Percentiles rank a stretch among this genome's conserved stretches.
Evolutionary conservation across 2,888 invertebrate genomes (phyloP).

Genomic region (Epinotia bilunana): DNA sequence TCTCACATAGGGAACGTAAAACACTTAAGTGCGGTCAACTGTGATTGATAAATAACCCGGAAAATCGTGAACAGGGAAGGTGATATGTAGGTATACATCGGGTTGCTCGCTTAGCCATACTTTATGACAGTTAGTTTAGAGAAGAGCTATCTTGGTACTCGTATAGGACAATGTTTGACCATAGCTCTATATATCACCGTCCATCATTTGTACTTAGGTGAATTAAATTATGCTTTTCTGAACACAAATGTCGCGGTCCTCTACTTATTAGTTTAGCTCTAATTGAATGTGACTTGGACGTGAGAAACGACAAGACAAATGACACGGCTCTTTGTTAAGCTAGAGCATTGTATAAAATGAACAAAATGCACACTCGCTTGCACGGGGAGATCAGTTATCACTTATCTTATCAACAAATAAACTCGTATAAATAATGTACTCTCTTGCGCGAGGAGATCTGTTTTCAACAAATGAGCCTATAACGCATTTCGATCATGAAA

Average conservation of each 20-base stretch:
- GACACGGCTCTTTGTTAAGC: no score
- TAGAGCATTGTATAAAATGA: no score
- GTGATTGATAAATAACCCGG: conserved; percentile 48
- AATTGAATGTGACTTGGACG: no score
- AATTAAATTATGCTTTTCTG: neutral
- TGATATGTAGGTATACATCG: conserved; percentile 49
- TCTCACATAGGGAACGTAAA: conserved; percentile 38
- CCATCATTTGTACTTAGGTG: neutral
- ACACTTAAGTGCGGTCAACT: conserved; percentile 38
- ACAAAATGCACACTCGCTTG: neutral
- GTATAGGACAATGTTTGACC: conserved; percentile 36
- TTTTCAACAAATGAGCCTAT: neutral
- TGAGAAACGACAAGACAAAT: no score
- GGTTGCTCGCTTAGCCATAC: conserved; percentile 38
- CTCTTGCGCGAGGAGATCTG: neutral
- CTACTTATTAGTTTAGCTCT: no score
- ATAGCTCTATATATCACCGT: neutral
- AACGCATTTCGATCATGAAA: neutral
- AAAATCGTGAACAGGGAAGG: conserved; percentile 49
- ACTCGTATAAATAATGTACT: neutral
- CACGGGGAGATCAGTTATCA: neutral
- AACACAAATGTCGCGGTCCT: no score
- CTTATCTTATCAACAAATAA: no score
- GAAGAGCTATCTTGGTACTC: conserved; percentile 20
- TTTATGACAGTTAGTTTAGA: conserved; percentile 47